Conservation (phyloP, 2,797 vertebrate genomes). For the Pempheris klunzingeri region DNA sequence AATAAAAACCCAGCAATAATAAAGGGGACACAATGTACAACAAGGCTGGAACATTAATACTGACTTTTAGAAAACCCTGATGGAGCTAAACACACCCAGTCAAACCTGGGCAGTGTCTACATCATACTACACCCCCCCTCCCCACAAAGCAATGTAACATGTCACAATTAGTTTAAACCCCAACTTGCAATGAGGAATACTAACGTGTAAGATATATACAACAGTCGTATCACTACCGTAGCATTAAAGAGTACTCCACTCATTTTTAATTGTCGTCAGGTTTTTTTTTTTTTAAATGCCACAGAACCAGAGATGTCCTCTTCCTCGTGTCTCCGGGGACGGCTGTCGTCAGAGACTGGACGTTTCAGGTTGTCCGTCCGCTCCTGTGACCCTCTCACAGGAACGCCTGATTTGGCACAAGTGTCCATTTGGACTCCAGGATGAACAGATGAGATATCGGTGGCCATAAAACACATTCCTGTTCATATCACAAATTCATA, state of each 20-base stretch:
- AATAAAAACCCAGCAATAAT: constrained; percentile 8
- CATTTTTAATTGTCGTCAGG: too few species aligned
- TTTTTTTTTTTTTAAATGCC: too few species aligned
- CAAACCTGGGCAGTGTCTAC: not conserved
- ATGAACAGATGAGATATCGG: too few species aligned
- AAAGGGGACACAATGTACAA: constrained; percentile 60
- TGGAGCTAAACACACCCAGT: constrained; percentile 31
- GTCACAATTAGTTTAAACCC: constrained; percentile 2
- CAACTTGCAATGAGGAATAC: not conserved
- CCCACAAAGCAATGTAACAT: constrained; percentile 5
- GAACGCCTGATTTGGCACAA: too few species aligned
- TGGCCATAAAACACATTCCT: too few species aligned
- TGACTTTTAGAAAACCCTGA: constrained; percentile 57
- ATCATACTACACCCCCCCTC: constrained; percentile 5
- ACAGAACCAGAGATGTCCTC: not conserved
- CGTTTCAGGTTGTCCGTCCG: too few species aligned
- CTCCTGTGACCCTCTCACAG: too few species aligned
- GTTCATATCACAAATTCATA: too few species aligned
- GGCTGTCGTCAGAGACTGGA: too few species aligned
- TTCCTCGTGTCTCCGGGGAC: too few species aligned
- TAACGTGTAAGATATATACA: constrained; percentile 51
- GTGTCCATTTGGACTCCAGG: too few species aligned
- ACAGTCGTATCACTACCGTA: constrained; percentile 28
- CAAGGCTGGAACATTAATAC: constrained; percentile 74
- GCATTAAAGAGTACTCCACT: not conserved